Evolutionary conservation across 2,797 vertebrate genomes (phyloP), one percentile per base, ranked within the genome.

Genomic region (Phaenicophaeus curvirostris): DNA sequence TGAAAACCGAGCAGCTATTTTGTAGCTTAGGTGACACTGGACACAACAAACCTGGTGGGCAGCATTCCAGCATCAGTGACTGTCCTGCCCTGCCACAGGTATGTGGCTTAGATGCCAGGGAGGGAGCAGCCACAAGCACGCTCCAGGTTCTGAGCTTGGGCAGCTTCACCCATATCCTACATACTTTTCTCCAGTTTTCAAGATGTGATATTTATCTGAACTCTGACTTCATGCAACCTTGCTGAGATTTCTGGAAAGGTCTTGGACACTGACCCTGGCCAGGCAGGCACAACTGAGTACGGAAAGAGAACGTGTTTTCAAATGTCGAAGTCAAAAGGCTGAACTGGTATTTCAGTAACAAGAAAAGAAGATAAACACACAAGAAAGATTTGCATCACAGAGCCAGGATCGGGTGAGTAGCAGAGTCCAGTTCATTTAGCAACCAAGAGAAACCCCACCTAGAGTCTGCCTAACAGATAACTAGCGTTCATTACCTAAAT

Each of bases 91-190:
- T 77, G 27, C 24, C 24, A 1, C 46, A 57, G 67, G 15, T 16
- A 19, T 21, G 21, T 20, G 30, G 3, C n/a, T 55, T 8, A 30
- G 5, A 65, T 21, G 9, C 18, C 3, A 5, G 51, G 21, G 20
- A 81, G 11, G 11, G 30, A 79, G 48, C 33, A 42, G 68, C 67
- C 11, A 0, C 1, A 4, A 37, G 15, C 24, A 10, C 0, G 1
- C 61, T 46, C 9, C 31, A 39, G 83, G 41, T 9, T 23, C 63
- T 16, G 6, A 42, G 31, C 31, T 21, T 13, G 28, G 16, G 3
- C 3, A 71, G 28, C 25, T 77, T 30, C 35, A 25, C 25, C 39
- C 5, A 11, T 4, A 8, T 4, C 28, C n/a, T 48, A 41, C 35
- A 6, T 9, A 3, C 4, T 20, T 54, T n/a, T 46, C 16, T 54